Evolutionary conservation across 64 coral and sea anemone species (phyloP).

Genomic region (Pachyseris speciosa): DNA sequence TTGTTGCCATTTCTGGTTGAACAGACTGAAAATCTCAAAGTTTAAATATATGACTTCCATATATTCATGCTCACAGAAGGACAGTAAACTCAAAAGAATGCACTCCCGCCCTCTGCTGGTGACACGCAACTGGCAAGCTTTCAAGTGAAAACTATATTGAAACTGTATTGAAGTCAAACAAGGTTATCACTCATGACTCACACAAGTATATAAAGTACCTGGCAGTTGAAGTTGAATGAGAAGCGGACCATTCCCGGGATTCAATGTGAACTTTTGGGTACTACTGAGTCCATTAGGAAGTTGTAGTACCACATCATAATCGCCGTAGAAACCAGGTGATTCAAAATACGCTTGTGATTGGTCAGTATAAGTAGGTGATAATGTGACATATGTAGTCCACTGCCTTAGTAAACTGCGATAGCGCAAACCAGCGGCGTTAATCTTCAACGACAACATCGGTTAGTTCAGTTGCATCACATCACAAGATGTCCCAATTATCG

Average conservation of each 20-base stretch:
- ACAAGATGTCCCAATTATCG: no score
- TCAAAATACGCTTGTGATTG: slow-evolving; percentile 18
- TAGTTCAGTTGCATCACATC: no score
- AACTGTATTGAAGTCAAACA: neutral
- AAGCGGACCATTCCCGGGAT: slow-evolving; percentile 36
- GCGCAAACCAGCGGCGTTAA: slow-evolving; percentile 76
- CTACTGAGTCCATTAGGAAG: slow-evolving; percentile 58
- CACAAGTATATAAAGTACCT: neutral
- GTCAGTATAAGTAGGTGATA: slow-evolving; percentile 33
- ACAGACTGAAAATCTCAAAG: no score
- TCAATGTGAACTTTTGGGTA: slow-evolving; percentile 51
- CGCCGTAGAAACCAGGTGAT: slow-evolving; percentile 78
- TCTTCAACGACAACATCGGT: no score
- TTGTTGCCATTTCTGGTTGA: no score
- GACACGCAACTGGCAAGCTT: no score
- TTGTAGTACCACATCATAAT: slow-evolving; percentile 63
- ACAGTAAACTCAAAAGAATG: no score
- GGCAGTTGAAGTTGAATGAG: slow-evolving; percentile 2
- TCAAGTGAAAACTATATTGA: neutral
- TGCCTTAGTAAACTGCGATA: slow-evolving; percentile 68
- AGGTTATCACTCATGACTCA: neutral
- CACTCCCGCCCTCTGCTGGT: no score
- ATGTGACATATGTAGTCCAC: slow-evolving; percentile 71
- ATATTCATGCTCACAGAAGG: no score
- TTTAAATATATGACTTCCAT: no score